phyloP scores from a whole-genome alignment of 2,888 invertebrate genomes.

The Drosophila rubida region DNA sequence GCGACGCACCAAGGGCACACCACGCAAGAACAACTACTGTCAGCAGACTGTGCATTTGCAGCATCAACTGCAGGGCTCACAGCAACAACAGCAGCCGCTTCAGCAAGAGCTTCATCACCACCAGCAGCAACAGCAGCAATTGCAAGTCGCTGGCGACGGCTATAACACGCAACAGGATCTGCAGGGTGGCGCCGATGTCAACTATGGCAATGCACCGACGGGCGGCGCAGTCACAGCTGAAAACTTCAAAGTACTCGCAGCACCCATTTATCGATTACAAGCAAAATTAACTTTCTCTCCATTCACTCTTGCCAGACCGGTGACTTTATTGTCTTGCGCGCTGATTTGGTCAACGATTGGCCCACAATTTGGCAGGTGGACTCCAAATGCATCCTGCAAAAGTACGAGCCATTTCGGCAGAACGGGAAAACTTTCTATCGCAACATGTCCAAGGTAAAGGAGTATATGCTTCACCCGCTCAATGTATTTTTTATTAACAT shows the following conservation, averaged over 20 bases:
- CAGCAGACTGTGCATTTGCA: constrained; percentile 58
- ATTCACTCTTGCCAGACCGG: constrained; percentile 88
- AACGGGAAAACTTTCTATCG: constrained; percentile 93
- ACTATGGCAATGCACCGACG: constrained; percentile 69
- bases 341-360: constrained; percentile 92
- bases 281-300: neutral
- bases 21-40: constrained; percentile 79
- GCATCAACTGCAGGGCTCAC: constrained; percentile 53
- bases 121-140: constrained; percentile 48
- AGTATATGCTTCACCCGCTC: neutral
- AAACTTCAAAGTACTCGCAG: constrained; percentile 81
- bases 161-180: constrained; percentile 81
- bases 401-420: constrained; percentile 93
- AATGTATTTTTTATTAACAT: neutral
- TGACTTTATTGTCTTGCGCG: constrained; percentile 94
- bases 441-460: constrained; percentile 93
- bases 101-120: constrained; percentile 48
- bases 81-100: constrained; percentile 51
- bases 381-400: constrained; percentile 92
- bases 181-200: constrained; percentile 62
- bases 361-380: constrained; percentile 97
- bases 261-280: neutral
- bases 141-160: constrained; percentile 60
- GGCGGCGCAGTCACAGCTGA: constrained; percentile 70
- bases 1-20: constrained; percentile 79